Conservation (phyloP, 1,140 invertebrate genomes). For the Adoxophyes honmai region DNA sequence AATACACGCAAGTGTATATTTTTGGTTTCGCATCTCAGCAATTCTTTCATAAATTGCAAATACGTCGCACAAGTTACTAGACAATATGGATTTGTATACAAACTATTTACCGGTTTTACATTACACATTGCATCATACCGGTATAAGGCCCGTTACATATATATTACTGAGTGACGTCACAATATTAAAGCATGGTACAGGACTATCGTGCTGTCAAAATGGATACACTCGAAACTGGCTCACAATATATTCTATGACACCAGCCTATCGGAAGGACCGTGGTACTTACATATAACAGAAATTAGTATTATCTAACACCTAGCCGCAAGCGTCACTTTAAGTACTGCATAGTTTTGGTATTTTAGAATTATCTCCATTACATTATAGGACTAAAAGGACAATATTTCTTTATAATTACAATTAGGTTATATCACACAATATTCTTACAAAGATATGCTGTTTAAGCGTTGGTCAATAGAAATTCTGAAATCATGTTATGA, state of each 20-base stretch:
- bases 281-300: conserved; percentile 22
- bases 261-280: not conserved
- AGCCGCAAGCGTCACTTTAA: conserved; percentile 61
- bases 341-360: conserved; percentile 68
- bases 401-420: conserved; percentile 44
- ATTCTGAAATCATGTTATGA: conserved; percentile 37
- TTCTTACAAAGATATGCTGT: conserved; percentile 71
- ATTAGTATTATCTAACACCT: conserved; percentile 38
- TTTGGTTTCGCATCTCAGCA: too few relatives aligned
- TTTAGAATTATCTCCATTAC: conserved; percentile 38
- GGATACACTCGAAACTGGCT: not conserved
- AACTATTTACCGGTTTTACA: too few relatives aligned
- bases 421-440: conserved; percentile 73
- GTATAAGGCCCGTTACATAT: too few relatives aligned
- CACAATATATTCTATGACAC: not conserved
- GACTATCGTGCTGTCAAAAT: not conserved
- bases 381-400: conserved; percentile 59
- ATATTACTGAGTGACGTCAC: not conserved
- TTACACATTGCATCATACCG: too few relatives aligned
- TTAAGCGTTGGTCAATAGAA: conserved; percentile 70
- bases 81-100: too few relatives aligned
- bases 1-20: too few relatives aligned
- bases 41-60: too few relatives aligned
- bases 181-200: not conserved
- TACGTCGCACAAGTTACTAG: too few relatives aligned